A percentile compares a stretch with the other conserved stretches of the same genome.
phyloP scores from a whole-genome alignment of 2,797 vertebrate genomes.

The Ctenopoma multispine region DNA sequence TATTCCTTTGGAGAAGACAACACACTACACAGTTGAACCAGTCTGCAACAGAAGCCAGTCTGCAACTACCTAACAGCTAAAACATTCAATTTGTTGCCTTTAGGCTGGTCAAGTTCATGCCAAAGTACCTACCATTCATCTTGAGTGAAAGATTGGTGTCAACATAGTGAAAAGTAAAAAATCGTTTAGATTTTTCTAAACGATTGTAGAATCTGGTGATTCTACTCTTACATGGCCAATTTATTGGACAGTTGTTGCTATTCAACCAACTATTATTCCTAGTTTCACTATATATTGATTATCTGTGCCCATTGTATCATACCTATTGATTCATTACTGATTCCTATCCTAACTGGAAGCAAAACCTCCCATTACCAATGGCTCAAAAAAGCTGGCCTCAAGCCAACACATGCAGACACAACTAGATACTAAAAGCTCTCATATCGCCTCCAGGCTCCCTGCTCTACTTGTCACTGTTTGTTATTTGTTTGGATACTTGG shows the following conservation, averaged over 20 bases:
- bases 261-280: constrained; percentile 22
- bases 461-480: constrained; percentile 45
- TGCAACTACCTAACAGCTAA: background rate
- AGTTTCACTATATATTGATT: constrained; percentile 36
- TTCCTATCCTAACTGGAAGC: constrained; percentile 40
- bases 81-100: background rate
- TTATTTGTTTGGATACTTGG: constrained; percentile 37
- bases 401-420: constrained; percentile 49
- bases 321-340: constrained; percentile 33
- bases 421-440: constrained; percentile 40
- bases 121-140: background rate
- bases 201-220: background rate
- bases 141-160: background rate
- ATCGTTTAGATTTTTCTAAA: too few species aligned
- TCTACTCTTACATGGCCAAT: background rate
- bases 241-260: background rate
- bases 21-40: background rate
- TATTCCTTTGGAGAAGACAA: background rate
- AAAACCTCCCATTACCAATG: constrained; percentile 37
- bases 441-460: constrained; percentile 50
- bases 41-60: too few species aligned
- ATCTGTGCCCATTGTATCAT: background rate
- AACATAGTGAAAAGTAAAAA: background rate
- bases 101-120: background rate
- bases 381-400: constrained; percentile 53